Conservation (phyloP, 2,797 vertebrate species). For the Pampus argenteus region DNA sequence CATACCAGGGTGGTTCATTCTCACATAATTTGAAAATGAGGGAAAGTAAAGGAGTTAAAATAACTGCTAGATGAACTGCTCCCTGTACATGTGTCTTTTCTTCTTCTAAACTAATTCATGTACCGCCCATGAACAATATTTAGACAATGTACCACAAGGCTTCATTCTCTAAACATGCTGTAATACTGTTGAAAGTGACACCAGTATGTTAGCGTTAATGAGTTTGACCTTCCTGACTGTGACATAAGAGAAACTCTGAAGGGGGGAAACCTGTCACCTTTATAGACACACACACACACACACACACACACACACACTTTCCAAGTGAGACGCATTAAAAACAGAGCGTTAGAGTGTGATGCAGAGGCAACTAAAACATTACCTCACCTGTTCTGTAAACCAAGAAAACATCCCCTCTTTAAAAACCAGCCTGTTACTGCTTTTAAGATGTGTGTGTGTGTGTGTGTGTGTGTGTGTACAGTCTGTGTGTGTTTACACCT, state of each 20-base stretch:
- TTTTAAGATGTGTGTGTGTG: no score
- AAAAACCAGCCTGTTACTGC: no score
- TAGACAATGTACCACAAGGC: constrained; percentile 14
- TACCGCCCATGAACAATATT: constrained; percentile 26
- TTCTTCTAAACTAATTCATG: not conserved
- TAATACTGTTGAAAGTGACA: no score
- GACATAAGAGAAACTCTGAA: not conserved
- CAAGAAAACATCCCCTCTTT: no score
- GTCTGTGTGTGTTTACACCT: no score
- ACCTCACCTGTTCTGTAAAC: constrained; percentile 62
- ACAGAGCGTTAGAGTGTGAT: not conserved
- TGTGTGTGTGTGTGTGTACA: no score
- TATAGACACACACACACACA: not conserved
- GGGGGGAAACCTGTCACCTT: no score
- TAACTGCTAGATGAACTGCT: constrained; percentile 19
- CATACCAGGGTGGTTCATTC: constrained; percentile 26
- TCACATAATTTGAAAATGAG: constrained; percentile 38
- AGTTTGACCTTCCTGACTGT: not conserved
- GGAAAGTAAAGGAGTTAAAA: not conserved
- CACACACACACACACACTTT: constrained; percentile 17
- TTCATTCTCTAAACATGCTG: not conserved
- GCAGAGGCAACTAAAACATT: constrained; percentile 70
- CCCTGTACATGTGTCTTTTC: not conserved
- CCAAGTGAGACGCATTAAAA: constrained; percentile 15
- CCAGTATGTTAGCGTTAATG: not conserved